Percentiles rank a stretch among this genome's conserved stretches.
Evolutionary conservation across 2,888 invertebrate genomes (phyloP).

Genomic region (Platerodrilus igneus): DNA sequence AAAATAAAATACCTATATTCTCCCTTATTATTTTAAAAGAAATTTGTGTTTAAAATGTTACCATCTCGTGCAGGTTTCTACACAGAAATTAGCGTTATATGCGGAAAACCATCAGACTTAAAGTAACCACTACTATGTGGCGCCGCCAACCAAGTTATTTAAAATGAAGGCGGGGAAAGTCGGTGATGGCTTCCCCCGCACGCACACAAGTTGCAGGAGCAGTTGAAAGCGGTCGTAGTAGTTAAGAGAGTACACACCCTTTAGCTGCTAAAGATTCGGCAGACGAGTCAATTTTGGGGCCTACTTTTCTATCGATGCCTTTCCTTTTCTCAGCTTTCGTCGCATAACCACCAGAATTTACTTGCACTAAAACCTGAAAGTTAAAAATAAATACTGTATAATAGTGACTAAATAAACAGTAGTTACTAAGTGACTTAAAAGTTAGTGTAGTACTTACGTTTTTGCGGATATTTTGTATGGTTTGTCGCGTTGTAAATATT

Average conservation of each 20-base stretch:
- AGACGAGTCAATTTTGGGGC: constrained; percentile 51
- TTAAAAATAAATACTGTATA: constrained; percentile 31
- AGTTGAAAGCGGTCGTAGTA: constrained; percentile 31
- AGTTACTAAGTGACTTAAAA: constrained; percentile 5
- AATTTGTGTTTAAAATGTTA: too few relatives aligned
- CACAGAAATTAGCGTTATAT: too few relatives aligned
- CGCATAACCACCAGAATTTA: too few relatives aligned
- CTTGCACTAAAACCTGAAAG: constrained; percentile 36
- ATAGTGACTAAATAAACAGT: constrained; percentile 10
- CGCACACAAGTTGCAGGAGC: too few relatives aligned
- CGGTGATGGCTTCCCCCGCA: constrained; percentile 39
- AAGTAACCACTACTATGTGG: too few relatives aligned
- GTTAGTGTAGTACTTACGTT: constrained; percentile 45
- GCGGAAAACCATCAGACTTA: too few relatives aligned
- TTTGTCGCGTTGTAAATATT: constrained; percentile 45
- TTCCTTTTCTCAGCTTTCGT: constrained; percentile 46
- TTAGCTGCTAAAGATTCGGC: constrained; percentile 63
- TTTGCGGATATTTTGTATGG: constrained; percentile 41
- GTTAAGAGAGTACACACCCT: constrained; percentile 61
- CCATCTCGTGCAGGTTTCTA: too few relatives aligned
- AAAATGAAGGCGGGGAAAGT: too few relatives aligned
- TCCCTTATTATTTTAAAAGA: too few relatives aligned
- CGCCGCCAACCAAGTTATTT: too few relatives aligned
- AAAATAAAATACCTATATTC: too few relatives aligned
- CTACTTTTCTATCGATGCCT: constrained; percentile 45